Conservation (phyloP, 1,140 invertebrate species). For the Drosophila pandora region DNA sequence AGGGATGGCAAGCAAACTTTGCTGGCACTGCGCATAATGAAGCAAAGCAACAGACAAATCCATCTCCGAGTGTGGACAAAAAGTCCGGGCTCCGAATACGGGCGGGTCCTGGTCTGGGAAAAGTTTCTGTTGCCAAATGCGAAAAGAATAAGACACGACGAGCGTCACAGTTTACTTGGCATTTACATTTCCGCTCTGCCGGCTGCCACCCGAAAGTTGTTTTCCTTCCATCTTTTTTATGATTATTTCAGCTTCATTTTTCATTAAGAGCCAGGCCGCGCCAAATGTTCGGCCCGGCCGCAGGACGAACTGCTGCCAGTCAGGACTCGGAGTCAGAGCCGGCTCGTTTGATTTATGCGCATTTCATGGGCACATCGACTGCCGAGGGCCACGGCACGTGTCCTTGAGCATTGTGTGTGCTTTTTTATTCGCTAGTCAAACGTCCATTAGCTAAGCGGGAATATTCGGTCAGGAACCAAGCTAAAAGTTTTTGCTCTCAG, state of each 20-base stretch:
- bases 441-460: slow-evolving; percentile 29
- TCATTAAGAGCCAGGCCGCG: slow-evolving; percentile 63
- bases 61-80: slow-evolving; percentile 73
- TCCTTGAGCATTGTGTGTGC: slow-evolving; percentile 49
- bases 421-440: slow-evolving; percentile 32
- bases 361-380: slow-evolving; percentile 60
- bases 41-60: slow-evolving; percentile 67
- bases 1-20: slow-evolving; percentile 53
- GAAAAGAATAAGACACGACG: slow-evolving; percentile 63
- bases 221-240: slow-evolving; percentile 55
- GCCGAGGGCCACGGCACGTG: slow-evolving; percentile 29
- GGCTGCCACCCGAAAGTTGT: slow-evolving; percentile 37
- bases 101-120: not conserved
- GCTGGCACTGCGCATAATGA: slow-evolving; percentile 70
- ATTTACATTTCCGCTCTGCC: slow-evolving; percentile 63
- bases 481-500: slow-evolving; percentile 10
- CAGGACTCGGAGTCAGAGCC: slow-evolving; percentile 2
- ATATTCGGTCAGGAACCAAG: not conserved
- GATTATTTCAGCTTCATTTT: slow-evolving; percentile 76
- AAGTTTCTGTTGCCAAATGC: slow-evolving; percentile 75
- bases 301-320: slow-evolving; percentile 12
- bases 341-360: slow-evolving; percentile 64
- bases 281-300: slow-evolving; percentile 54
- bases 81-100: slow-evolving; percentile 29
- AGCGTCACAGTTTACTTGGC: slow-evolving; percentile 69